A percentile compares a stretch with the other conserved stretches of the same genome.
Conservation (phyloP, 2,888 invertebrate genomes). For the Mayetiola destructor region DNA sequence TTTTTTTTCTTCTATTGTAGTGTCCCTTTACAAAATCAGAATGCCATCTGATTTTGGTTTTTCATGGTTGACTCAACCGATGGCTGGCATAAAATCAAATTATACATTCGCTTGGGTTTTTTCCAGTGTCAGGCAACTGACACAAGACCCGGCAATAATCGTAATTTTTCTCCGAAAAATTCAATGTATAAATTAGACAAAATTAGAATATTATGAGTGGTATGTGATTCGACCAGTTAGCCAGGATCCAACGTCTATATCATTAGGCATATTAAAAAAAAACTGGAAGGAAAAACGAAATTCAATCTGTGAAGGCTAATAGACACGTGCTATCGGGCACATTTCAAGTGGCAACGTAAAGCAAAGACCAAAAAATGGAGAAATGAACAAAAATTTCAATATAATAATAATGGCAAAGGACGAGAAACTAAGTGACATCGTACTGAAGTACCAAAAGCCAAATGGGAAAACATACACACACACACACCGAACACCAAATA, state of each 20-base stretch:
- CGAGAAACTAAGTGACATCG: too few relatives aligned
- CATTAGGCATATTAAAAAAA: neutral
- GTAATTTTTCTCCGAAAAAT: slow-evolving; percentile 10
- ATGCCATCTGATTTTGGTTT: neutral
- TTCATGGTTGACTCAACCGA: neutral
- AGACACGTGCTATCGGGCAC: slow-evolving; percentile 3
- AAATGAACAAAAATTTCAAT: neutral
- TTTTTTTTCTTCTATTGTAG: slow-evolving; percentile 5
- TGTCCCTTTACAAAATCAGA: neutral
- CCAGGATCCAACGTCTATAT: neutral
- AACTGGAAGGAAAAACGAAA: neutral
- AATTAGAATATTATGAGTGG: slow-evolving; percentile 13
- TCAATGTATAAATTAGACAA: slow-evolving; percentile 11
- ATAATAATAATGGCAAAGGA: neutral
- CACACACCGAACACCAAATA: too few relatives aligned
- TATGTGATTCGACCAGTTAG: neutral
- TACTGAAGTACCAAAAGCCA: too few relatives aligned
- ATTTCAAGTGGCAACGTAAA: too few relatives aligned
- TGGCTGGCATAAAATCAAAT: neutral
- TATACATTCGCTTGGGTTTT: slow-evolving; percentile 6
- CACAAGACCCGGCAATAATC: slow-evolving; percentile 5
- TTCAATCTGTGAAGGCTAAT: slow-evolving; percentile 10
- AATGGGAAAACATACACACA: slow-evolving; percentile 7
- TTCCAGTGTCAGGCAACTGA: slow-evolving; percentile 1
- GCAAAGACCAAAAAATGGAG: neutral